A percentile compares a stretch with the other conserved stretches of the same genome.
phyloP scores from a whole-genome alignment of 2,797 vertebrate species.

The Pteropus rufus region DNA sequence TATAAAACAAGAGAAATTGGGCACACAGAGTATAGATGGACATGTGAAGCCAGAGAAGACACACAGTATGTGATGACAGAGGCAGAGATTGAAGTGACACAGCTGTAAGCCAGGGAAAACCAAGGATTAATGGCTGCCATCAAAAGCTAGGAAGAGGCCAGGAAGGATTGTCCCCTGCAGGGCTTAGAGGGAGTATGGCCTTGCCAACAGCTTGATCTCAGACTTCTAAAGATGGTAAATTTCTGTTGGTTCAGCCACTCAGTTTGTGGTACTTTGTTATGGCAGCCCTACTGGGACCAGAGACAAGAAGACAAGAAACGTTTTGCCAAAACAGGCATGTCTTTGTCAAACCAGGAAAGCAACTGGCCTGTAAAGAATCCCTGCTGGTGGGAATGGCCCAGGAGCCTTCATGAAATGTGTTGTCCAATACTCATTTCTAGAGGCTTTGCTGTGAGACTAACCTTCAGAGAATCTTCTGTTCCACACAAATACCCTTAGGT shows the following conservation, averaged over 20 bases:
- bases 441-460: neutral
- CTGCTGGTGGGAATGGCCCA: no score
- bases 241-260: neutral
- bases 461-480: neutral
- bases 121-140: neutral
- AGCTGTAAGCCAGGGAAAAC: neutral
- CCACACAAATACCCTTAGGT: no score
- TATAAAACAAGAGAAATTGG: neutral
- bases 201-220: neutral
- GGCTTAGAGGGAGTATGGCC: neutral
- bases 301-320: neutral
- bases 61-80: neutral
- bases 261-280: neutral
- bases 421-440: neutral
- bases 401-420: neutral
- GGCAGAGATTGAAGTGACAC: neutral
- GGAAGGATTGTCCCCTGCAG: neutral
- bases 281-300: no score
- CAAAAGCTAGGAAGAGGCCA: neutral
- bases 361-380: neutral
- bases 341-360: neutral
- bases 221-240: neutral
- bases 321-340: neutral
- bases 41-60: neutral
- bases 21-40: neutral